These are phyloP conservation scores for Ladona fulva DNA, from an alignment of 1,140 invertebrate genomes.

Conservation along the genomic window DNA sequence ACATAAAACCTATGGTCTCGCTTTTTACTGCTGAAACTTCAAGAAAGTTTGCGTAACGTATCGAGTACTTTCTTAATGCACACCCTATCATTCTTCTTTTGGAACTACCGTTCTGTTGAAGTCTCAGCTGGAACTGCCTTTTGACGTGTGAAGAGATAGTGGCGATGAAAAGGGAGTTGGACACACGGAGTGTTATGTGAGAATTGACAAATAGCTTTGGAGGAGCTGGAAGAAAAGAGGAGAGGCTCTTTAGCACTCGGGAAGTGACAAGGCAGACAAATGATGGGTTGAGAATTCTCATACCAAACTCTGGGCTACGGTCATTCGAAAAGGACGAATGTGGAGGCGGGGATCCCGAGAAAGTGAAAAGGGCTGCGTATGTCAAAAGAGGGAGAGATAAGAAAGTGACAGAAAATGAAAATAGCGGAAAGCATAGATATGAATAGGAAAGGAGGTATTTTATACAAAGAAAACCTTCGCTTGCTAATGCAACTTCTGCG, in stretches of 20 bases:
- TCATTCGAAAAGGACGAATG: not conserved
- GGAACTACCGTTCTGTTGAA: no score
- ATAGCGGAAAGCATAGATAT: no score
- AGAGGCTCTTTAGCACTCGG: not conserved
- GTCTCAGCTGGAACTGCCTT: not conserved
- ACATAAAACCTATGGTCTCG: no score
- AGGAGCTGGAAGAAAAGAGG: not conserved
- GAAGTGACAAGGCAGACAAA: not conserved
- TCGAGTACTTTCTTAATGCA: no score
- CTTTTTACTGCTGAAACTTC: no score
- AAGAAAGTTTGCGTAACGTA: no score
- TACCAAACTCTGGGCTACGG: not conserved
- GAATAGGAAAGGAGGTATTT: no score
- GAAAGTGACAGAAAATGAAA: no score
- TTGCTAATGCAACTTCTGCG: no score
- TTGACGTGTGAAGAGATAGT: not conserved
- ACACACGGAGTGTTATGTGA: not conserved
- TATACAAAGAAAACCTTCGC: no score
- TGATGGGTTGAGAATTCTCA: not conserved
- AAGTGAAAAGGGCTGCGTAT: not conserved
- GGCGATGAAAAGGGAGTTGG: not conserved
- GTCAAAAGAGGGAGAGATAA: not conserved
- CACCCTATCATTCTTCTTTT: no score
- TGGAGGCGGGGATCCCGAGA: not conserved
- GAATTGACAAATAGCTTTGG: conserved; percentile 5